phyloP scores from a whole-genome alignment of 2,888 invertebrate genomes.

The Sphaerophoria rueppellii region DNA sequence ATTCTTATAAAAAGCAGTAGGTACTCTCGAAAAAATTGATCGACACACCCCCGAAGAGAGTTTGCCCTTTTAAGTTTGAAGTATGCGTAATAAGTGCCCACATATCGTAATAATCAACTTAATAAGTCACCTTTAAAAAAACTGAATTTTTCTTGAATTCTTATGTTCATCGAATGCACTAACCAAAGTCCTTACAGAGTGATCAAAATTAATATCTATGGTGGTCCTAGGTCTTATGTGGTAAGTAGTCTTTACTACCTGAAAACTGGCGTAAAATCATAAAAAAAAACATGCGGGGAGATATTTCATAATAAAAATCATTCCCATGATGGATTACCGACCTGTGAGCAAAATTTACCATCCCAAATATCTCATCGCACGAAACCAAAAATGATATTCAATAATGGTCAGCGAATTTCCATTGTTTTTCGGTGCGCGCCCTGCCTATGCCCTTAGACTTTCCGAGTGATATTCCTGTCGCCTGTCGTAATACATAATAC shows the following conservation, averaged over 20 bases:
- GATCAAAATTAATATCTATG: too few relatives aligned
- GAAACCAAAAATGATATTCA: neutral
- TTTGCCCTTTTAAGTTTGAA: too few relatives aligned
- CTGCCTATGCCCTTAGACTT: neutral
- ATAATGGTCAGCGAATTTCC: conserved; percentile 32
- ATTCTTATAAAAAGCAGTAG: too few relatives aligned
- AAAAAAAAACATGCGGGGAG: conserved; percentile 19
- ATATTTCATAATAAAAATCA: conserved; percentile 29
- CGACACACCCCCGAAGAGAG: too few relatives aligned
- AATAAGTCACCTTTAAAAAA: too few relatives aligned
- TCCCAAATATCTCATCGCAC: neutral
- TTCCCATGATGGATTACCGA: conserved; percentile 16
- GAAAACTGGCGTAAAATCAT: neutral
- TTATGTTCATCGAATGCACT: too few relatives aligned
- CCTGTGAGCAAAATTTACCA: conserved; percentile 10
- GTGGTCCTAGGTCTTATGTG: neutral
- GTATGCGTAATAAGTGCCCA: too few relatives aligned
- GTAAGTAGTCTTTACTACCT: neutral
- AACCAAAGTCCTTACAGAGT: too few relatives aligned
- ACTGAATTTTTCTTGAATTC: too few relatives aligned
- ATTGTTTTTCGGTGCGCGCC: conserved; percentile 9
- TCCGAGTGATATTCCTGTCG: neutral
- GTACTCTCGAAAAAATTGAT: too few relatives aligned
- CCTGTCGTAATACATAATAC: conserved; percentile 19
- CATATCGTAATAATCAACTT: too few relatives aligned